Evolutionary conservation across 2,797 vertebrate species (phyloP).

Genomic region (Bovichtus variegatus): DNA sequence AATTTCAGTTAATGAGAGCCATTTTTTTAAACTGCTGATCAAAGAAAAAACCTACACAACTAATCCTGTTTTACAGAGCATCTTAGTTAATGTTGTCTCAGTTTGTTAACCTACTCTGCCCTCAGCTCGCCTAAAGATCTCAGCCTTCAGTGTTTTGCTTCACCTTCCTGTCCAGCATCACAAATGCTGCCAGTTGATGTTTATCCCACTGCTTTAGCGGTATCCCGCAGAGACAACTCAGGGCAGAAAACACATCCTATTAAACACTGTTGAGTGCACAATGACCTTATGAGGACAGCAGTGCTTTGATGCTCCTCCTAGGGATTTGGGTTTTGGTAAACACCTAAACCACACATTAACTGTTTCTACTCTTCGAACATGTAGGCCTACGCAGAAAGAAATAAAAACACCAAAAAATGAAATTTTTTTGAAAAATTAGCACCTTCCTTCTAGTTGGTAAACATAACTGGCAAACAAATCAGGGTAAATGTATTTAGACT

Average conservation of each 20-base stretch:
- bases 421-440: neutral
- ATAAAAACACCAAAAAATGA: neutral
- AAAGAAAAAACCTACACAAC: neutral
- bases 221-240: constrained; percentile 75
- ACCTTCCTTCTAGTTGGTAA: neutral
- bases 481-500: neutral
- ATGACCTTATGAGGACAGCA: constrained; percentile 76
- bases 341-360: constrained; percentile 52
- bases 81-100: constrained; percentile 28
- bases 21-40: neutral
- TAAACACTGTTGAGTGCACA: constrained; percentile 80
- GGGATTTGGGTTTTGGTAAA: constrained; percentile 70
- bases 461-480: neutral
- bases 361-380: constrained; percentile 28
- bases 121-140: constrained; percentile 55
- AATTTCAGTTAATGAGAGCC: neutral
- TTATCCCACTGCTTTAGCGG: constrained; percentile 77
- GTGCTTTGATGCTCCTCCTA: constrained; percentile 64
- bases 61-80: constrained; percentile 24
- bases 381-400: neutral
- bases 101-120: constrained; percentile 55
- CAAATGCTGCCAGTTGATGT: constrained; percentile 79
- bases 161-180: constrained; percentile 78
- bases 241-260: constrained; percentile 80
- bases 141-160: constrained; percentile 61